Percentiles rank a stretch among this genome's conserved stretches.
These are phyloP conservation scores for Tenrec ecaudatus DNA, from an alignment of 2,113 vertebrate species.

Conservation along the genomic window DNA sequence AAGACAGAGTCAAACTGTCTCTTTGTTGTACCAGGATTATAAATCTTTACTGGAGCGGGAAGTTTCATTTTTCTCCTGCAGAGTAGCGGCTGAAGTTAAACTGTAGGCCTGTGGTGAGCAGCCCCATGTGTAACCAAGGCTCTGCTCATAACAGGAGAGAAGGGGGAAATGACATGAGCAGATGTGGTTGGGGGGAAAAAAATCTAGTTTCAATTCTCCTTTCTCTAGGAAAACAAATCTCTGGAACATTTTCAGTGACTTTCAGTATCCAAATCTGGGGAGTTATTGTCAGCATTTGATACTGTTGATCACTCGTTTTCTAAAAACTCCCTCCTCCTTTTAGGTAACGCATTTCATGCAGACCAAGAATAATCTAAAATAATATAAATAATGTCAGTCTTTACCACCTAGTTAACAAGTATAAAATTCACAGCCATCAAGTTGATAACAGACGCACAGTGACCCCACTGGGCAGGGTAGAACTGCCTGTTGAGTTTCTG, in stretches of 20 bases:
- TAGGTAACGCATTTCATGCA: background rate
- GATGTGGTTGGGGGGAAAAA: background rate
- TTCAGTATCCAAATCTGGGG: background rate
- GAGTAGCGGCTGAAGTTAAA: too few species aligned
- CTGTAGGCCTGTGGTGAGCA: too few species aligned
- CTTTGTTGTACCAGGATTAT: too few species aligned
- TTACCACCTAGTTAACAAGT: too few species aligned
- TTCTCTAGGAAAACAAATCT: background rate
- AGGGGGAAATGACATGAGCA: background rate
- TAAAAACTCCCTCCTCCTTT: background rate
- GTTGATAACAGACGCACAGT: too few species aligned
- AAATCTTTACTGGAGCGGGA: too few species aligned
- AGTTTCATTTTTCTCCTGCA: too few species aligned
- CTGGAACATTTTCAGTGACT: background rate
- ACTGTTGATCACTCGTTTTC: background rate
- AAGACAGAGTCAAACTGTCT: too few species aligned
- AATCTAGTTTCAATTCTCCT: background rate
- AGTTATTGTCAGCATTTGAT: conserved; percentile 35
- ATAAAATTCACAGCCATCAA: too few species aligned
- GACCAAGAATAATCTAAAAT: background rate
- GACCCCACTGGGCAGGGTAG: too few species aligned
- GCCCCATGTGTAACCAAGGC: too few species aligned
- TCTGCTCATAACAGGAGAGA: background rate
- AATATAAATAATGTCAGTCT: background rate
- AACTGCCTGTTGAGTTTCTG: too few species aligned